Base-by-base conservation (phyloP, 2,113 vertebrate genomes). In the Platichthys stellatus region DNA sequence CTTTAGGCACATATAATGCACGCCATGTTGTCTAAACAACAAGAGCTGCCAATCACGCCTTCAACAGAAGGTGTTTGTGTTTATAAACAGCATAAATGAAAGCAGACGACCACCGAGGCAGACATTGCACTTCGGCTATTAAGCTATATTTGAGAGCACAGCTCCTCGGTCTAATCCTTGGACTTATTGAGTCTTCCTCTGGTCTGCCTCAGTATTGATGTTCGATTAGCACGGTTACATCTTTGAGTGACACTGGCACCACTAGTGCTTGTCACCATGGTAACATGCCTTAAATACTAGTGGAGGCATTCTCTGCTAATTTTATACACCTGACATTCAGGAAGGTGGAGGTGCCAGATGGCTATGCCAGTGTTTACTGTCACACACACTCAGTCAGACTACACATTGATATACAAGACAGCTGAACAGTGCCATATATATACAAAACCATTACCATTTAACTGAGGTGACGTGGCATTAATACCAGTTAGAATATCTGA, bases 271-370 rank as follows among this genome's bases (percentile, higher is more conserved):
- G 86, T 91, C 49, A 0, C 86, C 74, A 86, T 86, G 84, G 92
- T 72, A 83, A 86, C 88, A 45, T 58, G 43, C 69, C 72, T 79
- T 78, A 74, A 80, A 81, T 63, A 60, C 59, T 66, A 63, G 6
- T 15, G 0, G n/a, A 81, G 69, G 60, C 74, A 66, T 38, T 14
- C 35, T 80, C 56, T 31, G 69, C 70, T 69, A 74, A 86, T 54
- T 80, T 76, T 76, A 63, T 57, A 72, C 60, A 72, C 69, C 35
- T 47, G 17, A 82, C 80, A 76, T 72, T 53, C 59, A 72, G 62
- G 49, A 86, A 81, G 66, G 83, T 79, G 76, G 69, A 87, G 84
- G 81, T 81, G 76, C 70, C 90, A 90, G 91, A 91, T 89, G 87
- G 89, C 73, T 43, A 2, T 54, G 79, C 28, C 64, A 61, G 80